Evolutionary conservation across 2,888 invertebrate genomes (phyloP).

Genomic region (Fissipunctia ypsillon): DNA sequence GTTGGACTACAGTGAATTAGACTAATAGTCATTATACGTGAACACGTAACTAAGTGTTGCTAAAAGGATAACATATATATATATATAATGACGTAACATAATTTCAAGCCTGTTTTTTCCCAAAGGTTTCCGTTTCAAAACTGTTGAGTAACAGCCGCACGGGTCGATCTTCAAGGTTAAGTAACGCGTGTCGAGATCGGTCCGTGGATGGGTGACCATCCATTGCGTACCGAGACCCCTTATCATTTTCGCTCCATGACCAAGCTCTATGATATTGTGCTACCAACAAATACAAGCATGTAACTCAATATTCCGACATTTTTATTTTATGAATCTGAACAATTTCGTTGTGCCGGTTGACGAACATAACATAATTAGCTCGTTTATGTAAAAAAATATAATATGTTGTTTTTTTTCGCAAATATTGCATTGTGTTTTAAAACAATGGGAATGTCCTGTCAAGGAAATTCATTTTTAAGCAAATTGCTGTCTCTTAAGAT

Average conservation of each 20-base stretch:
- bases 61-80: conserved; percentile 10
- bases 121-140: neutral
- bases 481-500: neutral
- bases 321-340: neutral
- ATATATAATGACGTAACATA: no score
- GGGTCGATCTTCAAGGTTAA: no score
- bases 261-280: neutral
- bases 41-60: conserved; percentile 41
- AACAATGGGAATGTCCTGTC: neutral
- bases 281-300: neutral
- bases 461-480: neutral
- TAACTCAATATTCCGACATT: neutral
- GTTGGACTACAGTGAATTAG: conserved; percentile 35
- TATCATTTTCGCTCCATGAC: neutral
- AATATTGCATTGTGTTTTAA: neutral
- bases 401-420: neutral
- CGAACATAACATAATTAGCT: neutral
- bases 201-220: neutral
- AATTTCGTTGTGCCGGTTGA: neutral
- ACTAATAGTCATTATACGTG: conserved; percentile 43
- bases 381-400: neutral
- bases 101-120: neutral
- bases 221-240: neutral
- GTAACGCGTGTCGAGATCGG: no score
- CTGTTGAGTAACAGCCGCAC: neutral